Conservation (phyloP, 2,113 vertebrate species). For the Malurus cyaneus region DNA sequence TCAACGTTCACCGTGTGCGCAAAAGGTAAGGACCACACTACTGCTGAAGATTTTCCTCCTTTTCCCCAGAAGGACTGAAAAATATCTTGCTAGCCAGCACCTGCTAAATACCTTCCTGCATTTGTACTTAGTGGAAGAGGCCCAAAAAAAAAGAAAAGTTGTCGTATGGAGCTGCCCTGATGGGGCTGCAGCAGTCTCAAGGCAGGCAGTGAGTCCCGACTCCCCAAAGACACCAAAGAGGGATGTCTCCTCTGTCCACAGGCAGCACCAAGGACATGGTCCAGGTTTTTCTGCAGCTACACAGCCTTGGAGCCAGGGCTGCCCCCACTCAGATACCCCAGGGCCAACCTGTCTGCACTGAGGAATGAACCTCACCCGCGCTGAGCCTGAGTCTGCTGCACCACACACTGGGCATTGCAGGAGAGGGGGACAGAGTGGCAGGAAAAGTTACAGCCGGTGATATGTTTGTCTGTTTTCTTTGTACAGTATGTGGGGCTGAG, state of each 20-base stretch:
- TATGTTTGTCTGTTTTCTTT: no score
- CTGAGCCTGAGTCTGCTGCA: no score
- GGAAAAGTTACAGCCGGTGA: no score
- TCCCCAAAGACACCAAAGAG: neutral
- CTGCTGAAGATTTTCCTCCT: neutral
- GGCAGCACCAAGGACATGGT: neutral
- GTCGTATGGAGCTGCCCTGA: rapidly evolving
- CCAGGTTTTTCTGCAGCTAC: neutral
- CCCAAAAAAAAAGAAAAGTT: neutral
- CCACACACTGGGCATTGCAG: no score
- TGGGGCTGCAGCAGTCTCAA: neutral
- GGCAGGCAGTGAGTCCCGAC: neutral
- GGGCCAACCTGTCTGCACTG: no score
- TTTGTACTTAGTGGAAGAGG: neutral
- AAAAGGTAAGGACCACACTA: neutral
- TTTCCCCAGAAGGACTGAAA: neutral
- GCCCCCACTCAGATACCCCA: neutral
- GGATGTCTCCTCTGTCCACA: neutral
- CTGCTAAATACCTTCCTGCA: no score
- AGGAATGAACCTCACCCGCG: no score
- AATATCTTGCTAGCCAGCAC: neutral
- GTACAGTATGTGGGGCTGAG: no score
- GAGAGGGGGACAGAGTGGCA: no score
- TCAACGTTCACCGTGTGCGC: rapidly evolving
- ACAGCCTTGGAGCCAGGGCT: neutral